Percentiles rank a stretch among this genome's conserved stretches.
phyloP scores from a whole-genome alignment of 2,888 invertebrate species.

The Harpagoxenus sublaevis region DNA sequence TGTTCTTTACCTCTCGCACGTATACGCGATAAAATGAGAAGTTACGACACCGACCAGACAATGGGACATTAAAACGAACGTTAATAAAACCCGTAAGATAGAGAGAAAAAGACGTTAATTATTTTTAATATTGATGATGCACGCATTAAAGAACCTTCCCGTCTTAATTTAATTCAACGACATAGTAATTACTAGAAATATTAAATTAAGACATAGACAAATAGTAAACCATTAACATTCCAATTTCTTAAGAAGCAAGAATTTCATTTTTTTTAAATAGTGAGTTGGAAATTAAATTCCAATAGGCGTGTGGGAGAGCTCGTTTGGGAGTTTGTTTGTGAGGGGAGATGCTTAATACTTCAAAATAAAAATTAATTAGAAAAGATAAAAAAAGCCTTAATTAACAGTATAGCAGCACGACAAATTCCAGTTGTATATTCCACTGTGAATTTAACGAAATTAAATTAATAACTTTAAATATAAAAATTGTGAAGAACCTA shows the following conservation, averaged over 20 bases:
- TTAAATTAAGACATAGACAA: not conserved
- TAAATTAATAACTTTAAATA: not conserved
- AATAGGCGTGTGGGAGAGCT: not conserved
- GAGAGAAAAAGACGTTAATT: conserved; percentile 22
- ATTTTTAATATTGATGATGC: not conserved
- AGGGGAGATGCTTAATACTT: not conserved
- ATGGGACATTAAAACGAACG: conserved; percentile 6
- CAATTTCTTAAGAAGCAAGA: not conserved
- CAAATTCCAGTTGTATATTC: not conserved
- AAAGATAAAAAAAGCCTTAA: not conserved
- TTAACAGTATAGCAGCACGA: not conserved
- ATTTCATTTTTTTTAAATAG: not conserved
- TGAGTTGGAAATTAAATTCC: not conserved
- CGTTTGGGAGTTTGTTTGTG: not conserved
- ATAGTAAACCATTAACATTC: not conserved
- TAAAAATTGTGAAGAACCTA: not conserved
- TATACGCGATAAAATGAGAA: conserved; percentile 36
- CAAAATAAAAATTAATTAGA: not conserved
- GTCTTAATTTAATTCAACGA: not conserved
- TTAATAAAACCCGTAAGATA: conserved; percentile 8
- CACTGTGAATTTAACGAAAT: not conserved
- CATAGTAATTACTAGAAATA: not conserved
- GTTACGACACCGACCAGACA: conserved; percentile 1
- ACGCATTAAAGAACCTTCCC: not conserved
- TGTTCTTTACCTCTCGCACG: conserved; percentile 32